phyloP scores from a whole-genome alignment of 1,140 invertebrate species.

The Bursaphelenchus mucronatus region DNA sequence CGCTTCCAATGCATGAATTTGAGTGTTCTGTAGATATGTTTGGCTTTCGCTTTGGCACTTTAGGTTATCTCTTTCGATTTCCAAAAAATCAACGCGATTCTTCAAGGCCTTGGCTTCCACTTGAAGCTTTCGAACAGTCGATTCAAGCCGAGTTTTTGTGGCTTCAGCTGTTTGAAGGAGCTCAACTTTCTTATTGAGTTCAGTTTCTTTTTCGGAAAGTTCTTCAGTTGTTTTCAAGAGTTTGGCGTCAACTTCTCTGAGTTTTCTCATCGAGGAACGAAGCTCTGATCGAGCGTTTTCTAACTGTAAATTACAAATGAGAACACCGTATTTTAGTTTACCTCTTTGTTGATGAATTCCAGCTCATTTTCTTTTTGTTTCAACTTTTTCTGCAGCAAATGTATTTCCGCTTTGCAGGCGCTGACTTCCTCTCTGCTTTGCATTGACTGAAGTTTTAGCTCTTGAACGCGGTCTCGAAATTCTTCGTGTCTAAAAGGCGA shows the following conservation, averaged over 20 bases:
- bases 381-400: slow-evolving; percentile 50
- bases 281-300: slow-evolving; percentile 10
- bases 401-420: slow-evolving; percentile 50
- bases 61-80: slow-evolving; percentile 56
- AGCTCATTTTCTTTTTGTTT: slow-evolving; percentile 55
- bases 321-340: slow-evolving; percentile 17
- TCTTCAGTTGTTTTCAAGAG: slow-evolving; percentile 17
- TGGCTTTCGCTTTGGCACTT: slow-evolving; percentile 57
- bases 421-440: slow-evolving; percentile 50
- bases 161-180: slow-evolving; percentile 47
- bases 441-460: slow-evolving; percentile 54
- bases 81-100: slow-evolving; percentile 54
- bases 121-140: slow-evolving; percentile 49
- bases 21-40: slow-evolving; percentile 53
- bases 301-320: slow-evolving; percentile 4
- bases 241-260: slow-evolving; percentile 25
- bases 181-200: slow-evolving; percentile 45
- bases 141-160: slow-evolving; percentile 45
- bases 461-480: slow-evolving; percentile 57
- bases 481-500: slow-evolving; percentile 54
- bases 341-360: slow-evolving; percentile 49
- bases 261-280: slow-evolving; percentile 9
- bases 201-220: slow-evolving; percentile 17
- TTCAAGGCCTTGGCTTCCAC: slow-evolving; percentile 54
- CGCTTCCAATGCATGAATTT: slow-evolving; percentile 57